These are phyloP conservation scores for Leuciscus waleckii DNA, from an alignment of 2,797 vertebrate species.

Conservation along the genomic window DNA sequence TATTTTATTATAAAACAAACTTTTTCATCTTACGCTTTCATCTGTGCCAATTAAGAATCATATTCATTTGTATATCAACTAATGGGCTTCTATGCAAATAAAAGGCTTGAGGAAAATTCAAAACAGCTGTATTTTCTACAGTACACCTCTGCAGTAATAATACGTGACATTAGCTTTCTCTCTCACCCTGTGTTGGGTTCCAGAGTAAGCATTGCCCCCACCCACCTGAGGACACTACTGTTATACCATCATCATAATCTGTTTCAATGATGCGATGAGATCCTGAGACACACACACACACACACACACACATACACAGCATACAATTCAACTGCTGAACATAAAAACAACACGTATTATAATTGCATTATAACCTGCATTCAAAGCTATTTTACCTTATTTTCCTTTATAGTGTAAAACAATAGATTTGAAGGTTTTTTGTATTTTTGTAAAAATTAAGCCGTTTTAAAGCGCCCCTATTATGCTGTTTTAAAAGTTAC, in stretches of 20 bases:
- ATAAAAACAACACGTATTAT: slow-evolving; percentile 54
- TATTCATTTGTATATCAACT: background rate
- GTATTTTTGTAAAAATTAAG: too few relatives aligned
- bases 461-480: background rate
- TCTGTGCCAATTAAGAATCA: slow-evolving; percentile 7
- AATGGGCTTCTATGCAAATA: background rate
- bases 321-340: slow-evolving; percentile 60
- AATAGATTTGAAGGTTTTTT: background rate
- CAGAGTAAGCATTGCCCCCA: slow-evolving; percentile 83
- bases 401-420: background rate
- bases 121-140: background rate
- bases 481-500: background rate
- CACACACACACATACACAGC: slow-evolving; percentile 72
- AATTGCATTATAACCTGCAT: background rate
- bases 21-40: background rate
- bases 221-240: slow-evolving; percentile 96
- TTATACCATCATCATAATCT: slow-evolving; percentile 99
- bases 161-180: slow-evolving; percentile 47
- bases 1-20: background rate
- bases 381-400: background rate
- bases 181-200: slow-evolving; percentile 76
- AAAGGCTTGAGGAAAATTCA: background rate
- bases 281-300: slow-evolving; percentile 85
- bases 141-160: background rate
- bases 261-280: slow-evolving; percentile 99